These are phyloP conservation scores for Vanessa atalanta DNA, from an alignment of 1,140 invertebrate species.

Conservation along the genomic window DNA sequence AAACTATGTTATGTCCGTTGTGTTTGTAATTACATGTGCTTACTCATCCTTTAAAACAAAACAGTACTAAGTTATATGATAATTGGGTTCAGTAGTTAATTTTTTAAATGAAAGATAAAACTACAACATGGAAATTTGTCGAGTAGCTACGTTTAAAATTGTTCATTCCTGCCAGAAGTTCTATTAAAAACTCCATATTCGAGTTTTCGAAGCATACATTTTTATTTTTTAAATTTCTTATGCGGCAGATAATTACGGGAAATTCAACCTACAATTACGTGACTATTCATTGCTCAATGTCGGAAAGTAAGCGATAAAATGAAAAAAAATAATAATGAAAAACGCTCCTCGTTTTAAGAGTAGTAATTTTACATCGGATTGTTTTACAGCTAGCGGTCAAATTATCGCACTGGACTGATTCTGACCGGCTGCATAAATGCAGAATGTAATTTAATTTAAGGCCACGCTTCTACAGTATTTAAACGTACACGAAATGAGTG, in stretches of 20 bases:
- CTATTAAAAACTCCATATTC: not conserved
- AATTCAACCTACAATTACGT: not conserved
- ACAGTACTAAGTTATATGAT: too few relatives aligned
- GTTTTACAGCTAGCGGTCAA: not conserved
- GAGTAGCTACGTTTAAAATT: too few relatives aligned
- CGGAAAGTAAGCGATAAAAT: not conserved
- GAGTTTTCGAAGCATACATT: too few relatives aligned
- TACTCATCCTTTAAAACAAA: too few relatives aligned
- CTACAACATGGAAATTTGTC: too few relatives aligned
- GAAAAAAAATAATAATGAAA: not conserved
- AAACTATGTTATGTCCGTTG: too few relatives aligned
- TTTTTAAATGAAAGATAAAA: too few relatives aligned
- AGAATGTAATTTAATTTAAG: constrained; percentile 1
- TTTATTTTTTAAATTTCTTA: not conserved
- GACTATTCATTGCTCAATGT: not conserved
- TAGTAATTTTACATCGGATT: not conserved
- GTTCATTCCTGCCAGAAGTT: not conserved
- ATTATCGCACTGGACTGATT: not conserved
- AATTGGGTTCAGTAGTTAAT: too few relatives aligned
- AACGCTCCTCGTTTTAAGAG: not conserved
- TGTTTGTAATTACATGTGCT: too few relatives aligned
- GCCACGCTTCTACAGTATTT: not conserved
- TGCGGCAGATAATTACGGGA: not conserved
- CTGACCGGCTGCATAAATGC: not conserved
- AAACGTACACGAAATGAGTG: too few relatives aligned